Evolutionary conservation across 2,113 vertebrate genomes (phyloP).

Genomic region (Pelvicachromis taeniatus): DNA sequence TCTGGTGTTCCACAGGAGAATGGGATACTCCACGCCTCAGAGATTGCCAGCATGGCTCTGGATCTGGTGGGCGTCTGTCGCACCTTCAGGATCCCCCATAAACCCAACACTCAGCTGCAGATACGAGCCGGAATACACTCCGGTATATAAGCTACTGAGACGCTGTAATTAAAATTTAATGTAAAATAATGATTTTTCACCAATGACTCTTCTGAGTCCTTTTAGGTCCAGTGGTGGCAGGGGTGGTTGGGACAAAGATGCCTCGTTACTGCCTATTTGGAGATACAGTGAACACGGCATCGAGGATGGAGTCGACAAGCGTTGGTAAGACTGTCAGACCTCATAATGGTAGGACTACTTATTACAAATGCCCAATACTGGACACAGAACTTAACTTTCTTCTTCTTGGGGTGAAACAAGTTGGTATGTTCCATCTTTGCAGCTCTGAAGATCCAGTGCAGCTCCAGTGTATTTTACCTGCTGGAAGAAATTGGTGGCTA

Average conservation of each 20-base stretch:
- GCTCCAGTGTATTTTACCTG: conserved; percentile 79
- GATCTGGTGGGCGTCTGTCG: conserved; percentile 78
- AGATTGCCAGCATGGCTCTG: conserved; percentile 82
- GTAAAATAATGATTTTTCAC: neutral
- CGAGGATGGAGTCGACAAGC: conserved; percentile 89
- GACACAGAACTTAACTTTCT: neutral
- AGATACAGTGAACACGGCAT: conserved; percentile 89
- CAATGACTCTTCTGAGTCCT: neutral
- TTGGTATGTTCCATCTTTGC: neutral
- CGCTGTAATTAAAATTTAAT: neutral
- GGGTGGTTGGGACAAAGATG: conserved; percentile 90
- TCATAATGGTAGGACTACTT: neutral
- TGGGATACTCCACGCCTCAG: conserved; percentile 76
- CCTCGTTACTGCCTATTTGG: conserved; percentile 89
- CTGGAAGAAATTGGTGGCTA: conserved; percentile 86
- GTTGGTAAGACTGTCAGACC: conserved; percentile 61
- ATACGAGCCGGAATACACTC: conserved; percentile 82
- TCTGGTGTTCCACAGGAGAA: conserved; percentile 78
- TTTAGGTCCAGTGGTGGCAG: conserved; percentile 85
- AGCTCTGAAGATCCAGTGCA: conserved; percentile 91
- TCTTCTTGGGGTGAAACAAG: neutral
- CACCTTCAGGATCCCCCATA: conserved; percentile 82
- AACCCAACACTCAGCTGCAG: conserved; percentile 76
- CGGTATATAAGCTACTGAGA: conserved; percentile 38
- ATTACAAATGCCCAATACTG: neutral